phyloP scores from a whole-genome alignment of 2,888 invertebrate genomes.

The Halictus quadricinctus region DNA sequence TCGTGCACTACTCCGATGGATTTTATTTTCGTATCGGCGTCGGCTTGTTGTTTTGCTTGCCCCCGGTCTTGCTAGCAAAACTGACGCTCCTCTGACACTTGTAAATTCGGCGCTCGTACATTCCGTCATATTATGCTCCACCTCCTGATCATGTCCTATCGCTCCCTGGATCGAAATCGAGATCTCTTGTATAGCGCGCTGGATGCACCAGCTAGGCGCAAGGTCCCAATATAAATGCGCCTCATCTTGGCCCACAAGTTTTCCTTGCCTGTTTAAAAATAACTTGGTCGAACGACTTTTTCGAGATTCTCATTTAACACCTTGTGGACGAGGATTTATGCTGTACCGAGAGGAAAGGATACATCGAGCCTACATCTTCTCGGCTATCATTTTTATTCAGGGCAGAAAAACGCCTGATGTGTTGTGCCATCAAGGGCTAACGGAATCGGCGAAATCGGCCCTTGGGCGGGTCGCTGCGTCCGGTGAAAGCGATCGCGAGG shows the following conservation, averaged over 20 bases:
- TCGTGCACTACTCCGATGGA: conserved; percentile 59
- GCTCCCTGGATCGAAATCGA: conserved; percentile 8
- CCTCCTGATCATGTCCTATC: conserved; percentile 12
- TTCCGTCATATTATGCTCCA: conserved; percentile 13
- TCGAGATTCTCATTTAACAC: no score
- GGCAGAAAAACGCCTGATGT: not conserved
- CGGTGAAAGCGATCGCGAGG: conserved; percentile 40
- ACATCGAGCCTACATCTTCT: no score
- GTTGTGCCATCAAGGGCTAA: not conserved
- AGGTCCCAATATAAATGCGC: not conserved
- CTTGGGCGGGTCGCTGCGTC: not conserved
- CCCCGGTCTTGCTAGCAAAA: conserved; percentile 42
- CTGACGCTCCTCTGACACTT: conserved; percentile 40
- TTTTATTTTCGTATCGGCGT: conserved; percentile 69
- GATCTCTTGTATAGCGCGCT: not conserved
- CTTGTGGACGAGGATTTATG: no score
- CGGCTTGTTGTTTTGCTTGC: conserved; percentile 57
- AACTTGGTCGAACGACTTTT: not conserved
- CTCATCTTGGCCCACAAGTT: not conserved
- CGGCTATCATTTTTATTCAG: no score
- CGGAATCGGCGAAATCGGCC: conserved; percentile 40
- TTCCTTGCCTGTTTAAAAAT: not conserved
- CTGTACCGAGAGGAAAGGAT: no score
- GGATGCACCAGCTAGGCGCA: not conserved
- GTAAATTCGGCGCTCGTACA: conserved; percentile 47